These are phyloP conservation scores for Pangasius larnaudii DNA, from an alignment of 2,797 vertebrate species.

Conservation along the genomic window DNA sequence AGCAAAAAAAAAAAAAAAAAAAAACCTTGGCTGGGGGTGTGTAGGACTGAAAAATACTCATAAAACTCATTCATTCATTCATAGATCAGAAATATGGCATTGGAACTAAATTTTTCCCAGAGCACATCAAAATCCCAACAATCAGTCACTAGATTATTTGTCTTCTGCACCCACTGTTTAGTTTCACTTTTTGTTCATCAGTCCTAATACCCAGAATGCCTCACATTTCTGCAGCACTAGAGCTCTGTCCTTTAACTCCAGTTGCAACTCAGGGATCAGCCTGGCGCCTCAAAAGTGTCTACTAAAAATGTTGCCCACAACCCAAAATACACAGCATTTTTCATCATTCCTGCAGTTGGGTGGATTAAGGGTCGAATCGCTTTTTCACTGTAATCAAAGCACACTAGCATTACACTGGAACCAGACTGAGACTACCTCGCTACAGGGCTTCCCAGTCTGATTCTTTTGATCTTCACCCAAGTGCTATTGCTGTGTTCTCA, in stretches of 20 bases:
- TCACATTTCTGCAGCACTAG: background rate
- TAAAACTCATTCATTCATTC: background rate
- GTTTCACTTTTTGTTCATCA: background rate
- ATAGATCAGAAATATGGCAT: background rate
- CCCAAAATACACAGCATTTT: constrained; percentile 2
- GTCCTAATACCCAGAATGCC: background rate
- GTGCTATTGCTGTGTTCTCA: background rate
- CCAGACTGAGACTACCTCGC: background rate
- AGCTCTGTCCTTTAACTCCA: background rate
- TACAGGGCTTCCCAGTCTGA: background rate
- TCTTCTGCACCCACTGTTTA: background rate
- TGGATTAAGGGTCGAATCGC: background rate
- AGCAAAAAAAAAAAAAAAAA: background rate
- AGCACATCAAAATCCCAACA: background rate
- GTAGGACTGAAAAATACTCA: background rate
- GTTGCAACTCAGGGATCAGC: background rate
- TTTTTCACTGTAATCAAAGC: background rate
- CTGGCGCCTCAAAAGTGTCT: background rate
- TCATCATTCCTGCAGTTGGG: background rate
- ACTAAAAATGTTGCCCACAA: background rate
- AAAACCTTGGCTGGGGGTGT: background rate
- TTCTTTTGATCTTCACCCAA: background rate
- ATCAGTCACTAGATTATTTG: background rate
- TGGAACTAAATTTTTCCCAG: background rate
- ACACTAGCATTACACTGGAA: background rate